These are phyloP conservation scores for Cetonia aurata DNA, from an alignment of 2,888 invertebrate species.

Conservation along the genomic window DNA sequence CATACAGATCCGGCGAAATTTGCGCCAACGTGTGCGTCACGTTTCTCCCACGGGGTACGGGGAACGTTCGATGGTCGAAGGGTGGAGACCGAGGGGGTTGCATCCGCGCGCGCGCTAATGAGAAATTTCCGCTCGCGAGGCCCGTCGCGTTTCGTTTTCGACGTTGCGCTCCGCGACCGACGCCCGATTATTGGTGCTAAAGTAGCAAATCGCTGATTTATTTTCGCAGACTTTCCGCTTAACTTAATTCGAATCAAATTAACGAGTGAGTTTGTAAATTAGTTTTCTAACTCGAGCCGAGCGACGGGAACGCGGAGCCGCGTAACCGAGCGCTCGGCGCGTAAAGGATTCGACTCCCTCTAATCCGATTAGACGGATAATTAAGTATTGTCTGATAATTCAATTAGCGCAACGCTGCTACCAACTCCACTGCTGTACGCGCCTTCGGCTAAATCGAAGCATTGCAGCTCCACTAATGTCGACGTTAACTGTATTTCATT, in stretches of 20 bases:
- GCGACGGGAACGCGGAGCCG: slow-evolving; percentile 38
- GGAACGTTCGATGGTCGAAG: no score
- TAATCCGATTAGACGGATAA: slow-evolving; percentile 64
- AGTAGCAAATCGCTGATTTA: slow-evolving; percentile 53
- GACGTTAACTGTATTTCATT: not conserved
- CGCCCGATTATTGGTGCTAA: slow-evolving; percentile 6
- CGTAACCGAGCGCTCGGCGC: slow-evolving; percentile 56
- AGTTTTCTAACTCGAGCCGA: slow-evolving; percentile 59
- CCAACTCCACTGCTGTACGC: not conserved
- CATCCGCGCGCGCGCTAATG: not conserved
- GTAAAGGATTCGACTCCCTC: slow-evolving; percentile 61
- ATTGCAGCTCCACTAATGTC: not conserved
- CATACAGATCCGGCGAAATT: no score
- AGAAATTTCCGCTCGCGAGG: not conserved
- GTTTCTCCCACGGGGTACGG: no score
- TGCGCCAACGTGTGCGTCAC: no score
- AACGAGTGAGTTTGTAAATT: slow-evolving; percentile 64
- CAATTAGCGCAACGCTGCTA: slow-evolving; percentile 50
- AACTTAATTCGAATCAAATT: slow-evolving; percentile 65
- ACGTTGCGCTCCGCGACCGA: slow-evolving; percentile 1
- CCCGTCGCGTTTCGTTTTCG: not conserved
- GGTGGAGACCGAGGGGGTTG: no score
- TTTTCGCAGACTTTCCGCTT: slow-evolving; percentile 58
- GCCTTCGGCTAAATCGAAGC: not conserved
- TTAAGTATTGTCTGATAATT: slow-evolving; percentile 63